Conservation (phyloP, 2,888 invertebrate species). For the Hesperia comma region DNA sequence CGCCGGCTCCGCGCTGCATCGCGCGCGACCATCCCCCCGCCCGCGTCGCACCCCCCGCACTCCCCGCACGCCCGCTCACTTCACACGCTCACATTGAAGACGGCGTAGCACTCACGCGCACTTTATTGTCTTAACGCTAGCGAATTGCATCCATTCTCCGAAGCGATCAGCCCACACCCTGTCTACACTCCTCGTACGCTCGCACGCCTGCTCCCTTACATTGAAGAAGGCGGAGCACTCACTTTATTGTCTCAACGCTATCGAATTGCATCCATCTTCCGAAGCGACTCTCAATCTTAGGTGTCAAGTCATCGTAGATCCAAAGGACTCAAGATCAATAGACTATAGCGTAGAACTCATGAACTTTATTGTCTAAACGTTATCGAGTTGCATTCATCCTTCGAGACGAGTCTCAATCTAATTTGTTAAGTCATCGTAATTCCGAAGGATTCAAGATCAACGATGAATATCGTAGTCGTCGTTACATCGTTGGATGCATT, state of each 20-base stretch:
- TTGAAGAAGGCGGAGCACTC: neutral
- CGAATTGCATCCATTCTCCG: neutral
- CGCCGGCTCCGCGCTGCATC: slow-evolving; percentile 75
- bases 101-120: neutral
- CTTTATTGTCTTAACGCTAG: neutral
- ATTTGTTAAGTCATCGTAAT: too few species aligned
- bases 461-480: too few species aligned
- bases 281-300: neutral
- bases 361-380: too few species aligned
- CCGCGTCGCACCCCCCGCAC: slow-evolving; percentile 46
- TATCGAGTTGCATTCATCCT: too few species aligned
- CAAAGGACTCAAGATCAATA: neutral
- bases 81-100: slow-evolving; percentile 25
- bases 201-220: slow-evolving; percentile 38
- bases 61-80: slow-evolving; percentile 39
- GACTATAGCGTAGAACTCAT: neutral
- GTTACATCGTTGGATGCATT: too few species aligned
- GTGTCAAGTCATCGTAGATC: slow-evolving; percentile 3
- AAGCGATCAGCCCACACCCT: slow-evolving; percentile 10
- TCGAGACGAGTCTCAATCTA: too few species aligned
- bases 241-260: neutral
- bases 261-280: neutral
- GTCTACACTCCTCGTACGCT: slow-evolving; percentile 41
- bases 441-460: too few species aligned
- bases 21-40: slow-evolving; percentile 63